These are phyloP conservation scores for Elmis aenea DNA, from an alignment of 2,888 invertebrate genomes.

Conservation along the genomic window DNA sequence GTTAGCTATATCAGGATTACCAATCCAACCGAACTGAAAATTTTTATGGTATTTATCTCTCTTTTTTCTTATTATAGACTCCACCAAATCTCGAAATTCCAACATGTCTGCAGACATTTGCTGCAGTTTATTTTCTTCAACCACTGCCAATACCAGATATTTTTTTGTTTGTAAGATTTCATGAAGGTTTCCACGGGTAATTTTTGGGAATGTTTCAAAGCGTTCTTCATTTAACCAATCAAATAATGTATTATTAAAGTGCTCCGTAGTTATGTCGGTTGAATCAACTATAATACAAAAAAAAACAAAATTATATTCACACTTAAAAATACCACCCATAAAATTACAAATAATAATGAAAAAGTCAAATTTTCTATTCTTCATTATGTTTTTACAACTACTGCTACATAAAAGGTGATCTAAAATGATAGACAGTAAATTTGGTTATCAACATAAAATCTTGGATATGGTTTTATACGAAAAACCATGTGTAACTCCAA, in stretches of 20 bases:
- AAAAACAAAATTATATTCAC: slow-evolving; percentile 5
- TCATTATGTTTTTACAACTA: too few species aligned
- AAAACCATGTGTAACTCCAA: too few species aligned
- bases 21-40: slow-evolving; percentile 92
- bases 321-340: neutral
- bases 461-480: too few species aligned
- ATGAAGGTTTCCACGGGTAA: slow-evolving; percentile 77
- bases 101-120: slow-evolving; percentile 75
- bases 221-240: slow-evolving; percentile 88
- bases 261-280: slow-evolving; percentile 42
- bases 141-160: slow-evolving; percentile 79
- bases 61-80: slow-evolving; percentile 62
- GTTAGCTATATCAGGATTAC: slow-evolving; percentile 83
- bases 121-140: slow-evolving; percentile 81
- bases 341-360: neutral
- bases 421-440: too few species aligned
- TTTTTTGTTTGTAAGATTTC: slow-evolving; percentile 81
- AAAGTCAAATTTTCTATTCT: too few species aligned
- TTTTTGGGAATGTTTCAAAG: slow-evolving; percentile 83
- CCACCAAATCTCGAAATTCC: slow-evolving; percentile 74
- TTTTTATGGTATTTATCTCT: slow-evolving; percentile 70
- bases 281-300: slow-evolving; percentile 33
- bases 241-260: slow-evolving; percentile 67
- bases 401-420: too few species aligned
- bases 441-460: too few species aligned